Conservation (phyloP, 2,797 vertebrate species). For the Scyliorhinus canicula region DNA sequence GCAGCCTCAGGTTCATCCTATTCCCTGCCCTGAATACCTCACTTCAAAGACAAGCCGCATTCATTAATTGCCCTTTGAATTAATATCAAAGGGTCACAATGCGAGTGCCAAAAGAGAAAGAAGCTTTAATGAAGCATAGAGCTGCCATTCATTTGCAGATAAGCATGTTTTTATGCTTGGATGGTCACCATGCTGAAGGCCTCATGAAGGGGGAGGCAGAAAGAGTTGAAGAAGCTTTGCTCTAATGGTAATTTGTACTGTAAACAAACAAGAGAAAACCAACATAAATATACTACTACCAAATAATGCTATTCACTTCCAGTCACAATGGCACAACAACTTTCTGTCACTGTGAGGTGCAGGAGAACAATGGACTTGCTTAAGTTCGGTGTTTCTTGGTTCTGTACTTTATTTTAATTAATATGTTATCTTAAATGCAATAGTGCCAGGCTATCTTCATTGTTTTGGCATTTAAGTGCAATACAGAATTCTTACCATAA, state of each 20-base stretch:
- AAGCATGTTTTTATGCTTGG: constrained; percentile 94
- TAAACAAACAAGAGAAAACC: constrained; percentile 38
- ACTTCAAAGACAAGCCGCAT: constrained; percentile 99
- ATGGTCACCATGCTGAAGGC: constrained; percentile 69
- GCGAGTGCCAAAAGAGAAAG: constrained; percentile 96
- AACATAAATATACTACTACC: constrained; percentile 31
- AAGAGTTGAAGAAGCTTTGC: constrained; percentile 45
- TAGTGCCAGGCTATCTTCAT: not conserved
- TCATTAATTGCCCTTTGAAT: constrained; percentile 99
- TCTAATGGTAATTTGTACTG: constrained; percentile 39
- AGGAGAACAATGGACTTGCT: constrained; percentile 17
- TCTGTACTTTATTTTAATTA: constrained; percentile 20
- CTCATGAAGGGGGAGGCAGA: constrained; percentile 55
- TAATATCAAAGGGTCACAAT: constrained; percentile 99
- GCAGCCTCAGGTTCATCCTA: constrained; percentile 86
- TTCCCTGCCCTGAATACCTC: constrained; percentile 81
- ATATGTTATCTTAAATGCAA: constrained; percentile 22
- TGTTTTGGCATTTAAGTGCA: not conserved
- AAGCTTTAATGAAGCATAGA: constrained; percentile 99
- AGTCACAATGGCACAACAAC: constrained; percentile 17
- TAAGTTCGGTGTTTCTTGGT: not conserved
- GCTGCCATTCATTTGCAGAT: constrained; percentile 98
- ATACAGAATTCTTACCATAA: not conserved
- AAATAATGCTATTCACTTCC: constrained; percentile 23
- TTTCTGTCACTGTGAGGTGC: not conserved